Base-by-base conservation (phyloP, 2,888 invertebrate species). In the Apoderus coryli region DNA sequence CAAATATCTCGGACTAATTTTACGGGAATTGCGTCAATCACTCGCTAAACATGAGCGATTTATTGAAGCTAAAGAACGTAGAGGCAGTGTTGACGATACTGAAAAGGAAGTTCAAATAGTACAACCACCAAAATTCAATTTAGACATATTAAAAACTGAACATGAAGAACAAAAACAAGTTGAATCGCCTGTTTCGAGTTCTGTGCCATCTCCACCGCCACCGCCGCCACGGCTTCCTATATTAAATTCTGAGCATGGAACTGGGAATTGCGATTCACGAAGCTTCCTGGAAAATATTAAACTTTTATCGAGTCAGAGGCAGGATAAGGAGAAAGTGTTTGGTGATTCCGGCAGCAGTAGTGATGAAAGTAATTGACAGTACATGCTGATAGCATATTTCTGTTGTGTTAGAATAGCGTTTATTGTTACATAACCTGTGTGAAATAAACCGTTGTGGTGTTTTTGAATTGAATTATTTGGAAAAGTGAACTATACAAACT, bases 1-100 rank as follows among this genome's bases (percentile, higher is more conserved):
- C 5, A 33, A 27, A 3, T 43, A 44, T 32, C 29, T 44, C 15
- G 37, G 32, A 15, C 25, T 47, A 29, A 44, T 48, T 45, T 16
- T 46, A 7, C 39, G 38, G 16, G 49, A 49, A 34, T 22, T 49
- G 12, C 38, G 38, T 27, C 44, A 46, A 23, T 42, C 43, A 4
- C 32, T 49, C 9, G 42, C 36, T 11, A 39, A 43, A 35, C 45
- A 48, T 22, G 37, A 46, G 22, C 27, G 43, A 16, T 49, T 48
- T 30, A 34, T 43, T 13, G 45, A 40, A 24, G 48, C 48, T 4
- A 43, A 41, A 29, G 34, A 38, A 16, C 38, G 38, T 25, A 38
- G 47, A 27, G 44, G 44, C 2, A 37, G 42, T 15, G 25, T 31
- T 11, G 44, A 44, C 14, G 38, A 38, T 7, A 40, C 43, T n/a